Evolutionary conservation across 2,888 invertebrate species (phyloP).

Genomic region (Fabriciana adippe): DNA sequence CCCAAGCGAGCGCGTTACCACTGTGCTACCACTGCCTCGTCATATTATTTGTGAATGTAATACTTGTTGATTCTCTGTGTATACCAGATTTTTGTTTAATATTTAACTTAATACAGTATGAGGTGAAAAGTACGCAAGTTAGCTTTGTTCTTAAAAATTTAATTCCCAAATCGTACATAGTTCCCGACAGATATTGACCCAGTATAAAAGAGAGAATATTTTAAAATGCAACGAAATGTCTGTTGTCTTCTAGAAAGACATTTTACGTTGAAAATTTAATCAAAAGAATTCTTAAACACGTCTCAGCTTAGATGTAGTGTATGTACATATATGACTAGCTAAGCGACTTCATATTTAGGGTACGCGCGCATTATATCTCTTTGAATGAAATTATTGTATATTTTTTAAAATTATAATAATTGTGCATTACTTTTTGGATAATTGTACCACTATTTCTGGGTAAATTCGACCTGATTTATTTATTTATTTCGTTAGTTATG

Average conservation of each 20-base stretch:
- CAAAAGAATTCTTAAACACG: slow-evolving; percentile 23
- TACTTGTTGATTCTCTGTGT: too few species aligned
- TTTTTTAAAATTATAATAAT: not conserved
- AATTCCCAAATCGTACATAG: slow-evolving; percentile 11
- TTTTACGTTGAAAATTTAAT: slow-evolving; percentile 22
- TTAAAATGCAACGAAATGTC: slow-evolving; percentile 18
- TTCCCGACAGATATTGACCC: slow-evolving; percentile 11
- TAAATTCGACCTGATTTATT: too few species aligned
- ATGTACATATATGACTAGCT: slow-evolving; percentile 8
- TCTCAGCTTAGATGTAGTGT: slow-evolving; percentile 9
- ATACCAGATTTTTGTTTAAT: too few species aligned
- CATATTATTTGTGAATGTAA: too few species aligned
- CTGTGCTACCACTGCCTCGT: too few species aligned
- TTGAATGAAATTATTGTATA: not conserved
- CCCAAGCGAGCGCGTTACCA: too few species aligned
- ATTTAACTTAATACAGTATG: too few species aligned
- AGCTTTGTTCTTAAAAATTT: slow-evolving; percentile 3
- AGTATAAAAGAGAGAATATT: slow-evolving; percentile 15
- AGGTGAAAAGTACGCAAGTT: not conserved
- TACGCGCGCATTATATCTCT: not conserved
- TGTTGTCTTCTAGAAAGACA: slow-evolving; percentile 20
- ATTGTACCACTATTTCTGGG: too few species aligned
- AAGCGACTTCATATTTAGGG: slow-evolving; percentile 8
- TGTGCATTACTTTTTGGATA: too few species aligned
- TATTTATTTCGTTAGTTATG: too few species aligned